These are phyloP conservation scores for Vulpes lagopus DNA, from an alignment of 2,113 vertebrate species.

Conservation along the genomic window DNA sequence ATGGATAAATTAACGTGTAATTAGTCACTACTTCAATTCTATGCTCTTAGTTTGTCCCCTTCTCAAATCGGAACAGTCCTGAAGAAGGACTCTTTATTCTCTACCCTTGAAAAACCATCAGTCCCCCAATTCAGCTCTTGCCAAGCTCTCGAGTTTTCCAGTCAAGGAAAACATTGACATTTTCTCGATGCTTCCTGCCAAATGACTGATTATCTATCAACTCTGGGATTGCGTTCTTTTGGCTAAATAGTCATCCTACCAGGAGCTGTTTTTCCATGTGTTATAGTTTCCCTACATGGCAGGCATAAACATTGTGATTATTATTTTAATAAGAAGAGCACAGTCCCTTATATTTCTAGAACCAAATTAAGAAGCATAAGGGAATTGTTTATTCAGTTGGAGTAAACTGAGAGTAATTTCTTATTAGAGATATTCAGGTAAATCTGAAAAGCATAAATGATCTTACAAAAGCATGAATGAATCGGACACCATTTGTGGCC, in stretches of 20 bases:
- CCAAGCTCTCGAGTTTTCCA: not conserved
- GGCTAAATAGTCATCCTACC: slow-evolving; percentile 42
- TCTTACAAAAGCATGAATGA: slow-evolving; percentile 34
- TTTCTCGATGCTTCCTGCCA: slow-evolving; percentile 58
- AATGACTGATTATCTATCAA: slow-evolving; percentile 65
- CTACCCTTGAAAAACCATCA: not conserved
- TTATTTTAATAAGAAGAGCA: slow-evolving; percentile 19
- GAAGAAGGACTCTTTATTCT: not conserved
- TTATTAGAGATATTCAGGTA: not conserved
- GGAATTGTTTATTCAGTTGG: not conserved
- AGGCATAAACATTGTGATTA: not conserved
- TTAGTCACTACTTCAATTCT: not conserved
- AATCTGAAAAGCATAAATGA: not conserved
- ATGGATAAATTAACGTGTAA: not conserved
- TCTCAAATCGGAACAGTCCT: not conserved
- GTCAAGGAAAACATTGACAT: slow-evolving; percentile 55
- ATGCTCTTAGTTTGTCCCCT: not conserved
- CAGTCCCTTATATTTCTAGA: not conserved
- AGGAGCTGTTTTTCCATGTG: slow-evolving; percentile 39
- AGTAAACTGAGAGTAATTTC: slow-evolving; percentile 38
- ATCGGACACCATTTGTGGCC: not conserved
- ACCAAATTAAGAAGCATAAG: slow-evolving; percentile 43
- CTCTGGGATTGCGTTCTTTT: slow-evolving; percentile 41
- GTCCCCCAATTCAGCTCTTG: not conserved
- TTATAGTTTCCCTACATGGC: not conserved